These are phyloP conservation scores for Drosophila sordidapex DNA, from an alignment of 2,888 invertebrate genomes.

Conservation along the genomic window DNA sequence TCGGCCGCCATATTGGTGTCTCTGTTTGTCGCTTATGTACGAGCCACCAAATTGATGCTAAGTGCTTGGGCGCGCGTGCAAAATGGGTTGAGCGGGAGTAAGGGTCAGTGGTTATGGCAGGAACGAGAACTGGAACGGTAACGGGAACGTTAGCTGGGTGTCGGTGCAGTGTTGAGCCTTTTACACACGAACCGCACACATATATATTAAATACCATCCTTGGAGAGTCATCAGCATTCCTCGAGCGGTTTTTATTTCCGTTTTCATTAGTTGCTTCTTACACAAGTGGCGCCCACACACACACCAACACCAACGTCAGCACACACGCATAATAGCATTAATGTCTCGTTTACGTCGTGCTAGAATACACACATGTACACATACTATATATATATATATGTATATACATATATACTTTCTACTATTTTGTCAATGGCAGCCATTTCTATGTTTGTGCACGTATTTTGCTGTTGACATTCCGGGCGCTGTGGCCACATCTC, in stretches of 20 bases:
- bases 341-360: constrained; percentile 73
- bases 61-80: constrained; percentile 77
- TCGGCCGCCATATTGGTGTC: constrained; percentile 23
- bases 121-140: neutral
- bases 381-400: neutral
- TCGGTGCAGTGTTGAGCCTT: constrained; percentile 54
- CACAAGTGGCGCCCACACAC: constrained; percentile 72
- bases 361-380: constrained; percentile 2
- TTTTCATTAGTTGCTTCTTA: constrained; percentile 82
- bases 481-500: constrained; percentile 39
- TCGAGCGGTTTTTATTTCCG: constrained; percentile 81
- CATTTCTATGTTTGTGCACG: constrained; percentile 81
- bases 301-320: constrained; percentile 20
- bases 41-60: constrained; percentile 78
- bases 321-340: constrained; percentile 72
- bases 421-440: constrained; percentile 75
- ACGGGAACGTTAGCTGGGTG: constrained; percentile 1
- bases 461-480: constrained; percentile 78
- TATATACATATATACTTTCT: constrained; percentile 21
- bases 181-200: constrained; percentile 50
- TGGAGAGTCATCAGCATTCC: constrained; percentile 82
- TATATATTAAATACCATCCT: constrained; percentile 79
- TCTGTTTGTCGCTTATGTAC: constrained; percentile 61
- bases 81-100: constrained; percentile 66
- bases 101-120: constrained; percentile 7